Conservation (phyloP, 2,797 vertebrate species). For the Sciurus carolinensis region DNA sequence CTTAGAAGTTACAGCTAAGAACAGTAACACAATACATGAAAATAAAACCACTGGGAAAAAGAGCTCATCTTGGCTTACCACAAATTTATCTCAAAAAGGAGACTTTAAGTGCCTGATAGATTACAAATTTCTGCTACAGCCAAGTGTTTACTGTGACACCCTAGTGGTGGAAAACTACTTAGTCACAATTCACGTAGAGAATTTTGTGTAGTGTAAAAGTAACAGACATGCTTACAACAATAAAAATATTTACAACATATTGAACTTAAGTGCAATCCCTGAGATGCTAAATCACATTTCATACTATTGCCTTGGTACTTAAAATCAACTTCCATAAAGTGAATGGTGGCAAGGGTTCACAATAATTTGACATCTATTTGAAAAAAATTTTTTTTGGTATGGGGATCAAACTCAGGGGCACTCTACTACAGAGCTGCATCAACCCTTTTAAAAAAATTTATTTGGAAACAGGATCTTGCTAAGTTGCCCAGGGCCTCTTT, state of each 20-base stretch:
- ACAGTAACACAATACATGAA: constrained; percentile 49
- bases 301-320: background rate
- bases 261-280: background rate
- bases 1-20: constrained; percentile 59
- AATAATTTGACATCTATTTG: background rate
- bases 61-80: constrained; percentile 68
- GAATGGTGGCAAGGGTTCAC: background rate
- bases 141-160: constrained; percentile 51
- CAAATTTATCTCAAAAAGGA: constrained; percentile 69
- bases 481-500: too few species aligned
- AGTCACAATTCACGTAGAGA: constrained; percentile 51
- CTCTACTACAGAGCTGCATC: too few species aligned
- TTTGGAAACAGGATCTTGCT: too few species aligned
- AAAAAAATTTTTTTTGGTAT: background rate
- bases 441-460: too few species aligned
- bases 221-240: background rate
- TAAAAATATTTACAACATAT: background rate
- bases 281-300: constrained; percentile 17
- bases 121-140: constrained; percentile 67
- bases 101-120: constrained; percentile 62
- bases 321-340: constrained; percentile 40
- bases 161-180: constrained; percentile 66
- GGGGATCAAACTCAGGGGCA: too few species aligned
- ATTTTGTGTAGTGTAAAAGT: background rate
- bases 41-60: constrained; percentile 60